Conservation (phyloP, 1,140 invertebrate genomes). For the Trialeurodes vaporariorum region DNA sequence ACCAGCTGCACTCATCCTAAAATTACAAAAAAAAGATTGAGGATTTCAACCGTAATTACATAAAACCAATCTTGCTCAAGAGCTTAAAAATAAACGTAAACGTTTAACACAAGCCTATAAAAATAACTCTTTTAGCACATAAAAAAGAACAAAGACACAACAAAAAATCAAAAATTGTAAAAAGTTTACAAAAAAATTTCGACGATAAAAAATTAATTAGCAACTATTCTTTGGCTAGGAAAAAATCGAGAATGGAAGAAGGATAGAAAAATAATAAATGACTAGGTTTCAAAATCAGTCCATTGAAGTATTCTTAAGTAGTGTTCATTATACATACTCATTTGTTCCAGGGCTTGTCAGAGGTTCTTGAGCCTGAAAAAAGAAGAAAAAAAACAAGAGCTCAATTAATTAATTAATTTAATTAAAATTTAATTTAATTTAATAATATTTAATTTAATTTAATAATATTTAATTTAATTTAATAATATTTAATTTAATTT, state of each 20-base stretch:
- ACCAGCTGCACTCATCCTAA: no score
- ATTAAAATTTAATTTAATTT: constrained; percentile 6
- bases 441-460: constrained; percentile 8
- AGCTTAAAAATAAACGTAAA: neutral
- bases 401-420: constrained; percentile 11
- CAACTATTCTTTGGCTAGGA: neutral
- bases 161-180: neutral
- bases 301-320: neutral
- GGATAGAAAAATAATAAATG: constrained; percentile 1
- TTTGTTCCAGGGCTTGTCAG: constrained; percentile 56
- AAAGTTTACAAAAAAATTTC: neutral
- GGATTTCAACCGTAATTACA: no score
- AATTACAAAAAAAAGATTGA: no score
- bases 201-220: neutral
- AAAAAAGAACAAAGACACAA: neutral
- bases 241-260: neutral
- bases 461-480: no score
- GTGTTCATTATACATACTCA: constrained; percentile 45
- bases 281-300: neutral
- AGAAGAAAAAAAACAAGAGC: constrained; percentile 24
- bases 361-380: constrained; percentile 55
- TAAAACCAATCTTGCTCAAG: no score
- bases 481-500: no score
- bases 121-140: neutral
- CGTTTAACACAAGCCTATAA: neutral